Evolutionary conservation across 2,113 vertebrate species (phyloP), one percentile per base, ranked within the genome.

Genomic region (Scortum barcoo): DNA sequence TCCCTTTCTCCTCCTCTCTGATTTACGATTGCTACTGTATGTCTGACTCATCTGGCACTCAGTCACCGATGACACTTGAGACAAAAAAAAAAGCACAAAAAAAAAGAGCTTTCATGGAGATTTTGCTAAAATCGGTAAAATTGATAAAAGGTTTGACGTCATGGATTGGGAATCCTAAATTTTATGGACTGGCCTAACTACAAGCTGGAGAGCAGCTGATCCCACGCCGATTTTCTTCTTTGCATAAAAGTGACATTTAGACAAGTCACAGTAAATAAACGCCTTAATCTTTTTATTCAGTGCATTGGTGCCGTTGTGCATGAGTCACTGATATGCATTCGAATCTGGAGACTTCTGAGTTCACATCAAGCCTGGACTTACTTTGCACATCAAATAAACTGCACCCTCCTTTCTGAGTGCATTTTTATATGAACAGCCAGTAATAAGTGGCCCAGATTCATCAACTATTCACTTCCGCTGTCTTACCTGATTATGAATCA

Each of bases 401-500:
- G 17, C 7, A 61, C 19, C 38, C 51, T 62, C 30, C 38, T 24
- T 51, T 62, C 26, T 73, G 60, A 60, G 36, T 48, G 57, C 17
- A 20, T 58, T 63, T 75, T 70, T 36, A 22, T 36, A 38, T 69
- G 51, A 51, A 80, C 66, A 69, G 60, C 61, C 53, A 17, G 33
- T 48, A 76, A 80, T 48, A 53, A 66, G 2, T 7, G 38, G 46
- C 28, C 58, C 62, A 24, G 16, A 46, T 74, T 62, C 66, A 80
- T 73, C 72, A 80, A 50, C 51, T 48, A 26, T 62, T 80, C 66
- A 67, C 76, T 66, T 78, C 62, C 48, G 74, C 66, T 74, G 72
- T 84, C 78, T 68, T 11, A 36, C 16, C 36, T 12, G 38, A 71
- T 83, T 65, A 77, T 80, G 51, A 79, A 85, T 86, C 71, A 89